Evolutionary conservation across 2,113 vertebrate genomes (phyloP), one percentile per base, ranked within the genome.

Genomic region (Gadus macrocephalus): DNA sequence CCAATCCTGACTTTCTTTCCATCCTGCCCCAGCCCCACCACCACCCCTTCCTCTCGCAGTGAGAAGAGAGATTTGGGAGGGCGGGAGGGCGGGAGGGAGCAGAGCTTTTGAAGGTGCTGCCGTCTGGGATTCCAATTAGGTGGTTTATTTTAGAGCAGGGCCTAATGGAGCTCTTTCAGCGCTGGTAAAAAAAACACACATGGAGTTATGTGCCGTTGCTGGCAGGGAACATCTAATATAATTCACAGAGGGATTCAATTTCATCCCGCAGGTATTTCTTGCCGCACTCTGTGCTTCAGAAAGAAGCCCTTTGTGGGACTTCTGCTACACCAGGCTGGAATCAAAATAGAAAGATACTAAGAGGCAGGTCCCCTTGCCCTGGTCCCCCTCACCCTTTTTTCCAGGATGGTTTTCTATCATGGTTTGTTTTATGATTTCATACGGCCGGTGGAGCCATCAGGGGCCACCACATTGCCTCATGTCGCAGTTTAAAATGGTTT

Each of bases 221-320:
- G 87, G 85, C 81, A 75, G 73, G 69, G 78, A 70, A 78, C 84
- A 68, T 81, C 85, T 82, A 83, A 84, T 86, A 88, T 83, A 90
- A 90, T 86, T 90, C 87, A 82, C 84, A 67, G 75, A 84, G 81
- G 87, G 86, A 83, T 91, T 90, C 88, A 78, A 88, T 89, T 91
- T 91, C 83, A 89, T 91, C 87, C 90, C 81, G n/a, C 89, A 89
- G 85, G 88, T 90, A 90, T 92, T 87, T 80, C 77, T 80, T 49
- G 81, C 80, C 42, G 80, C 72, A 79, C 83, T 85, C 86, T 79
- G 66, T 75, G 83, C 76, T 88, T 86, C 84, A 87, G 83, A 88
- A 80, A 81, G 81, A 80, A 80, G 80, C 82, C 80, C 86, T 87
- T 90, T 91, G 81, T 91, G 82, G 82, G 83, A 87, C 82, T 35